Evolutionary conservation across 1,140 invertebrate species (phyloP).

Genomic region (Aplysia californica): DNA sequence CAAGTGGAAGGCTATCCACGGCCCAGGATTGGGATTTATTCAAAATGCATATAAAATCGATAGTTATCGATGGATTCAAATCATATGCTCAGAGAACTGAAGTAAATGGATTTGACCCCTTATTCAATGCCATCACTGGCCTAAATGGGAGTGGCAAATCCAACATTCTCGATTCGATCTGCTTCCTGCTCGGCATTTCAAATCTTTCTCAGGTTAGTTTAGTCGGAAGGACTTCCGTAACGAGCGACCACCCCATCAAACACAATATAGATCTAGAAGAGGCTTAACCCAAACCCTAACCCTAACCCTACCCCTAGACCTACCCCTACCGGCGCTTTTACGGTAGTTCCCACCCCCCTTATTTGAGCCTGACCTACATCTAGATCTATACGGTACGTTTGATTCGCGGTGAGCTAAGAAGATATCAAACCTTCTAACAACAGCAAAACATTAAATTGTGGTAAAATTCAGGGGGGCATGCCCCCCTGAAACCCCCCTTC

Average conservation of each 20-base stretch:
- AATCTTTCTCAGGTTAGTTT: slow-evolving; percentile 87
- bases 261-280: too few relatives aligned
- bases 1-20: not conserved
- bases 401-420: not conserved
- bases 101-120: slow-evolving; percentile 92
- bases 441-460: too few relatives aligned
- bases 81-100: slow-evolving; percentile 95
- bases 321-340: too few relatives aligned
- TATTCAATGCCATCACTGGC: slow-evolving; percentile 99
- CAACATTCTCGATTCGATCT: slow-evolving; percentile 98
- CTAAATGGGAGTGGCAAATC: slow-evolving; percentile 99
- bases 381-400: not conserved
- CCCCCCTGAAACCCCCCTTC: too few relatives aligned
- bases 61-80: slow-evolving; percentile 97
- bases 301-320: too few relatives aligned
- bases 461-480: too few relatives aligned
- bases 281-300: too few relatives aligned
- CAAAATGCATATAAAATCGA: slow-evolving; percentile 92
- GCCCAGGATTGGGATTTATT: not conserved
- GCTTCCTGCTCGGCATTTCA: slow-evolving; percentile 96
- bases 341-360: too few relatives aligned
- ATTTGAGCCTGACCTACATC: too few relatives aligned
- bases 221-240: too few relatives aligned
- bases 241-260: too few relatives aligned
- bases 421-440: too few relatives aligned